Base-by-base conservation (phyloP, 35 echinoderm and acorn worm species). In the Diadema setosum region DNA sequence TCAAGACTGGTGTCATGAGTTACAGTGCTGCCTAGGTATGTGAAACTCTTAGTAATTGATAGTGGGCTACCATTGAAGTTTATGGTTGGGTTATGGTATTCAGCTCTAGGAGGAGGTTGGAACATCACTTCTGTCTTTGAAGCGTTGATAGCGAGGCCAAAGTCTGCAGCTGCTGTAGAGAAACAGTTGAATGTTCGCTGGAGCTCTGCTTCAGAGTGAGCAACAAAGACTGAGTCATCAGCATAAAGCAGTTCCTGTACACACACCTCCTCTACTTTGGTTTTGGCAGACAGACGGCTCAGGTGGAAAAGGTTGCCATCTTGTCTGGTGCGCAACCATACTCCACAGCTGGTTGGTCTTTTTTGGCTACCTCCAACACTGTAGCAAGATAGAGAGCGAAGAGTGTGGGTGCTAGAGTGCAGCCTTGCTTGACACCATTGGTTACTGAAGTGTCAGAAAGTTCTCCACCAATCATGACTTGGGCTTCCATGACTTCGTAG, bases 251-350 rank as follows among this genome's bases (percentile, higher is more conserved):
- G 14, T 43, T 83, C 81, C 16, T 43, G 42, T 31, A 69, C 81
- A 69, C 81, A 83, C 5, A 55, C 16, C 5, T 39, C 27, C 29
- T 31, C 27, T 4, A 5, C 17, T 30, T 83, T 83, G 5, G 44
- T 12, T 46, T 83, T 46, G 48, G 48, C 45, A 50, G 27, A 40
- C 80, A 67, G 88, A 15, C 48, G 39, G 0, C 34, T 83, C 46
- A 58, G n/a, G n/a, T n/a, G n/a, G n/a, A 84, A 90, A 39, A 90
- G 80, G 30, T 83, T 82, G 58, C 80, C 88, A 69, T 70, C 52
- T 9, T 26, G 35, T 48, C 80, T 39, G 20, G 88, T 90, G 14
- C 39, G 35, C n/a, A 90, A 23, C 32, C 49, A 69, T 35, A 90
- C 80, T 3, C 80, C 80, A 65, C 76, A 32, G 3, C 29, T 11